Percentiles rank a stretch among this genome's conserved stretches.
These are phyloP conservation scores for Asobara japonica DNA, from an alignment of 1,140 invertebrate species.

Conservation along the genomic window DNA sequence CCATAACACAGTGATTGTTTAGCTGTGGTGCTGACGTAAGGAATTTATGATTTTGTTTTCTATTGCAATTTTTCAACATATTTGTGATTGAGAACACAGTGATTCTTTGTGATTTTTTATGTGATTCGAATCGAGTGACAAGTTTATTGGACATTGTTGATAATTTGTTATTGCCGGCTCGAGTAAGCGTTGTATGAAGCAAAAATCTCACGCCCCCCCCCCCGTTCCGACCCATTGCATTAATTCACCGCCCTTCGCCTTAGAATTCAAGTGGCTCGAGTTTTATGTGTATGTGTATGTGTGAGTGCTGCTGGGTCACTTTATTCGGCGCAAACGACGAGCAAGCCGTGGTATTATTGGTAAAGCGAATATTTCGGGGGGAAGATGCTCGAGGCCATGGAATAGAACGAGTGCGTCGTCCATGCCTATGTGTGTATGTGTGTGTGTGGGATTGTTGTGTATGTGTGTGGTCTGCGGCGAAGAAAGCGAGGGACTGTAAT, in stretches of 20 bases:
- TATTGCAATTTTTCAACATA: background rate
- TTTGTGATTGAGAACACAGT: background rate
- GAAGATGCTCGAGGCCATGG: background rate
- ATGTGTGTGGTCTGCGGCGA: background rate
- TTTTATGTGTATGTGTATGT: background rate
- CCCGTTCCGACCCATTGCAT: background rate
- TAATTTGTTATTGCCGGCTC: too few relatives aligned
- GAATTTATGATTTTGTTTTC: background rate
- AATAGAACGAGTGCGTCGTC: constrained; percentile 10
- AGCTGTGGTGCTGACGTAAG: background rate
- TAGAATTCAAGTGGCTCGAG: constrained; percentile 15
- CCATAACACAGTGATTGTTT: background rate
- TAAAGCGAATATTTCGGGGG: background rate
- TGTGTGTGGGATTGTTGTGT: background rate
- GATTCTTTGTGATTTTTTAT: background rate
- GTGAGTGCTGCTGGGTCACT: background rate
- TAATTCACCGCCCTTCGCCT: background rate
- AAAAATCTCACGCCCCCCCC: too few relatives aligned
- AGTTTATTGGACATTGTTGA: too few relatives aligned
- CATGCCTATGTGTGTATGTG: background rate
- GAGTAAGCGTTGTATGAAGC: too few relatives aligned
- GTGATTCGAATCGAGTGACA: too few relatives aligned
- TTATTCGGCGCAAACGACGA: background rate
- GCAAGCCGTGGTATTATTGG: background rate
- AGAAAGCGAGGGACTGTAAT: background rate